Evolutionary conservation across 2,888 invertebrate species (phyloP).

Genomic region (Dorcus hopei): DNA sequence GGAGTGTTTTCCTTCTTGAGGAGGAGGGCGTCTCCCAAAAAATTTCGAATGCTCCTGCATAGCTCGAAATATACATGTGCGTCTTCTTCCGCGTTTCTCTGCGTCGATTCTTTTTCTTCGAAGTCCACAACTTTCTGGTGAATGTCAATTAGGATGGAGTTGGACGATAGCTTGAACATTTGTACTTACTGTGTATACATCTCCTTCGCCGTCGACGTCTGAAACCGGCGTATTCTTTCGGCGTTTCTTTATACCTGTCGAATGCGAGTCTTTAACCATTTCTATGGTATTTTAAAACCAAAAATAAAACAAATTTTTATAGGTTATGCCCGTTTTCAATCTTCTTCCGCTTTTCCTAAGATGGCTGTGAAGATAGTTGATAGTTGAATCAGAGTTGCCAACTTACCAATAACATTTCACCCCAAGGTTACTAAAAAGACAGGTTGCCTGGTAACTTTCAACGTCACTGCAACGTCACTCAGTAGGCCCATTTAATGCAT

Average conservation of each 20-base stretch:
- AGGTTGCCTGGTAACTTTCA: too few species aligned
- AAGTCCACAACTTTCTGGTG: slow-evolving; percentile 65
- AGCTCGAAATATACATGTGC: slow-evolving; percentile 64
- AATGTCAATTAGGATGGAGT: slow-evolving; percentile 9
- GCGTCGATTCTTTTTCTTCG: slow-evolving; percentile 71
- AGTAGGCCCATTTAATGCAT: too few species aligned
- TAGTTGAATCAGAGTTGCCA: too few species aligned
- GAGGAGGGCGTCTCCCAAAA: slow-evolving; percentile 67
- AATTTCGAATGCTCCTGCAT: slow-evolving; percentile 66
- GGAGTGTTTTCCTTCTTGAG: slow-evolving; percentile 59
- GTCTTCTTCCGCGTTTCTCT: slow-evolving; percentile 65
- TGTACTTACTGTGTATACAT: slow-evolving; percentile 59
- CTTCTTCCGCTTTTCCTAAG: too few species aligned
- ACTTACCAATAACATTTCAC: too few species aligned
- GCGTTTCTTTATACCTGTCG: slow-evolving; percentile 53
- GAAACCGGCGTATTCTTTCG: slow-evolving; percentile 51
- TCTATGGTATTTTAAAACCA: slow-evolving; percentile 14
- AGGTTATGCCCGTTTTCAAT: too few species aligned
- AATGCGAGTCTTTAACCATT: slow-evolving; percentile 40
- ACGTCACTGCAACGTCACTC: too few species aligned
- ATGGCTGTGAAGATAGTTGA: too few species aligned
- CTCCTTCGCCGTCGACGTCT: slow-evolving; percentile 51
- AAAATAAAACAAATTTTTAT: too few species aligned
- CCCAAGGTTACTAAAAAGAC: too few species aligned
- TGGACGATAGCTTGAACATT: neutral